Evolutionary conservation across 2,888 invertebrate genomes (phyloP).

Genomic region (Hydroisotoma schaefferi): DNA sequence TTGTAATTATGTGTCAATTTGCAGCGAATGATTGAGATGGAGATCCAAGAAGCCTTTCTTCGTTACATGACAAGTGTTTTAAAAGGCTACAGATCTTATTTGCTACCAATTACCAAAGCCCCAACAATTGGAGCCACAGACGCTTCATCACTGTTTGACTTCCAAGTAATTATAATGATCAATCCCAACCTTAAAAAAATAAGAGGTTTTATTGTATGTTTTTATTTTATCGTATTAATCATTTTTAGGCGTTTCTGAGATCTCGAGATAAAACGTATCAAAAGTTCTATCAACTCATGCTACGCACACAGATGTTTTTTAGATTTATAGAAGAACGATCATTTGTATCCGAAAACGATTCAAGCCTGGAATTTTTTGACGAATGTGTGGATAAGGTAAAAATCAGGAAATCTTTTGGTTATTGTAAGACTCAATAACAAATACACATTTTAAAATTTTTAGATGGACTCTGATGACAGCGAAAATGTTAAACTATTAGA

Average conservation of each 20-base stretch:
- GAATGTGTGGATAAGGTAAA: conserved; percentile 83
- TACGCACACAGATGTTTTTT: conserved; percentile 95
- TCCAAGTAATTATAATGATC: conserved; percentile 58
- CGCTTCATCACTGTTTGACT: conserved; percentile 89
- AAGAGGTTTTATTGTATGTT: not conserved
- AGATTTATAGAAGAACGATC: conserved; percentile 98
- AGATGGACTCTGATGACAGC: conserved; percentile 56
- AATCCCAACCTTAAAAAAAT: not conserved
- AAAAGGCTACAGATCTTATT: conserved; percentile 80
- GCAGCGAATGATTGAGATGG: conserved; percentile 79
- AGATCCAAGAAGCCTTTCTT: conserved; percentile 95
- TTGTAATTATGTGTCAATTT: too few species aligned
- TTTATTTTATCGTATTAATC: not conserved
- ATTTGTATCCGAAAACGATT: conserved; percentile 97
- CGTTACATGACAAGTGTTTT: conserved; percentile 90
- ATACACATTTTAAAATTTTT: not conserved
- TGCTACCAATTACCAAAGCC: conserved; percentile 88
- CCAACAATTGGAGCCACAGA: conserved; percentile 93
- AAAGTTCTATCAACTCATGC: conserved; percentile 80
- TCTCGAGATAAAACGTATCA: conserved; percentile 75
- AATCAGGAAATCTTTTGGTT: not conserved
- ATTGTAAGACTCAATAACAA: not conserved
- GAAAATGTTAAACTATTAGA: conserved; percentile 68
- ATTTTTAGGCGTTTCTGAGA: conserved; percentile 65
- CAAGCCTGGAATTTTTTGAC: conserved; percentile 92